Percentiles rank a stretch among this genome's conserved stretches.
Evolutionary conservation across 2,888 invertebrate species (phyloP).

Genomic region (Ophion costatus): DNA sequence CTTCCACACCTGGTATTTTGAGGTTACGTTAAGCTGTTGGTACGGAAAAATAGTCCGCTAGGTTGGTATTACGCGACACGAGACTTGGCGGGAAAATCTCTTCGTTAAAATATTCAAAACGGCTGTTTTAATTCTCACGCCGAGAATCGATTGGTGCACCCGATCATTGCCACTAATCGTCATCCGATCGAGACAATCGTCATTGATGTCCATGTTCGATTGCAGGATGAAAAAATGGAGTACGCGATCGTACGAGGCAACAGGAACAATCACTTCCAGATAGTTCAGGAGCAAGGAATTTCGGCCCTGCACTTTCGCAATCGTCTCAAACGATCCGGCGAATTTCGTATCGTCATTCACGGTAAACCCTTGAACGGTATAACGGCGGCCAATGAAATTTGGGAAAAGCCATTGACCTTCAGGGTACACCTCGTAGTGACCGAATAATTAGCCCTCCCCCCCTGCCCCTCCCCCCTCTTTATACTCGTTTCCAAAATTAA

Average conservation of each 20-base stretch:
- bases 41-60: too few species aligned
- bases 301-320: slow-evolving; percentile 87
- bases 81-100: too few species aligned
- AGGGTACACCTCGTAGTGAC: slow-evolving; percentile 85
- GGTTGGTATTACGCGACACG: too few species aligned
- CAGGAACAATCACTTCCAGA: slow-evolving; percentile 85
- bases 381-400: slow-evolving; percentile 81
- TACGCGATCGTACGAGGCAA: slow-evolving; percentile 86
- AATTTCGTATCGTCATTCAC: slow-evolving; percentile 86
- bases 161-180: neutral
- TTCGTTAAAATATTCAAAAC: too few species aligned
- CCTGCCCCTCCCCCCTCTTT: neutral
- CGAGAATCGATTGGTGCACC: too few species aligned
- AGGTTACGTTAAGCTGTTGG: too few species aligned
- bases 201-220: neutral
- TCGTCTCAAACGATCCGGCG: slow-evolving; percentile 85
- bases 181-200: neutral
- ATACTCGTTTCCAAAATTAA: slow-evolving; percentile 11
- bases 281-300: slow-evolving; percentile 85
- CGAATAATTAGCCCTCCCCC: slow-evolving; percentile 77
- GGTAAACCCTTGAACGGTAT: slow-evolving; percentile 82
- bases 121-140: too few species aligned
- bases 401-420: slow-evolving; percentile 85
- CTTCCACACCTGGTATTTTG: too few species aligned
- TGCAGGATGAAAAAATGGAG: slow-evolving; percentile 84